Evolutionary conservation across 2,113 vertebrate species (phyloP).

Genomic region (Ginglymostoma cirratum): DNA sequence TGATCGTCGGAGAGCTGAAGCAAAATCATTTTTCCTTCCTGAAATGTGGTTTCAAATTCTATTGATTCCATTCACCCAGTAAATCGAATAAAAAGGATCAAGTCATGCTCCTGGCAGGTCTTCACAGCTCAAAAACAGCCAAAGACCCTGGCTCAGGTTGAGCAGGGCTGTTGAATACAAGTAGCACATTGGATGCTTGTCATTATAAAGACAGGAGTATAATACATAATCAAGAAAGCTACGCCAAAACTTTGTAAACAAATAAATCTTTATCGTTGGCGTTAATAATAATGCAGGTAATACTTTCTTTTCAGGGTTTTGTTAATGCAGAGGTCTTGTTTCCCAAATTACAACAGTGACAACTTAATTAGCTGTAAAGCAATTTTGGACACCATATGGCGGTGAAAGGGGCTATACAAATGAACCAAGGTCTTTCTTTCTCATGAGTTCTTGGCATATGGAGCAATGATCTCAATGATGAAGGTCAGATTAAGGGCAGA

Average conservation of each 20-base stretch:
- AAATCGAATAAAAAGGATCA: background rate
- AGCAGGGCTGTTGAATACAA: background rate
- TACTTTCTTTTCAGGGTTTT: background rate
- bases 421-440: background rate
- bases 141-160: background rate
- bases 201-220: background rate
- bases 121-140: background rate
- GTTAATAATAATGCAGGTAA: no score
- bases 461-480: background rate
- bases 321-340: background rate
- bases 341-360: no score
- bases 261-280: no score
- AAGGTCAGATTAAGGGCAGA: background rate
- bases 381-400: background rate
- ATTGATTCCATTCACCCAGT: background rate
- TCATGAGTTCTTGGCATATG: background rate
- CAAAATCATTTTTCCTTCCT: background rate
- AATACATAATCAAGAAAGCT: background rate
- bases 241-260: background rate
- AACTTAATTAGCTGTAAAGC: no score
- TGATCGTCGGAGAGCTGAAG: background rate
- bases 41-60: background rate
- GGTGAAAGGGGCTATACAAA: background rate
- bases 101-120: background rate
- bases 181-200: background rate